Base-by-base conservation (phyloP, 2,797 vertebrate genomes). In the Eulemur albifrons region DNA sequence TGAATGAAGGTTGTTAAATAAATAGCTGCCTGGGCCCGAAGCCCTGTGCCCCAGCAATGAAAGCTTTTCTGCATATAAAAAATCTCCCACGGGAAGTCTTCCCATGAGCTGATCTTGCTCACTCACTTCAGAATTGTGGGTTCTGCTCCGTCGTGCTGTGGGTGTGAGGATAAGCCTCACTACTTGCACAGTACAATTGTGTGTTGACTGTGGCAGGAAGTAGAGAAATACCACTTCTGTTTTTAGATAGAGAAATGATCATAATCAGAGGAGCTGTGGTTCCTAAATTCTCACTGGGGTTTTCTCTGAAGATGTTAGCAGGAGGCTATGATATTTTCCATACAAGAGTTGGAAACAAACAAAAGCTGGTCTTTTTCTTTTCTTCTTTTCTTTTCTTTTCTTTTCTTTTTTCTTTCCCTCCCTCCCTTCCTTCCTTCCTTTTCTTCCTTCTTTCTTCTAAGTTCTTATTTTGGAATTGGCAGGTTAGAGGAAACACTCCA, bases 231-330 rank as follows among this genome's bases (percentile, higher is more conserved):
- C 35, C 75, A 10, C 43, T 86, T 75, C 35, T 72, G 13, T 35
- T 82, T 90, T 52, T 70, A 93, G 12, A 3, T 21, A 87, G 21
- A 79, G 95, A 4, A 18, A 2, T 89, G 43, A 88, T 80, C 94
- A 59, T 73, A 92, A 92, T 95, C 30, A 82, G 50, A 92, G 61
- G 57, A 93, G 89, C 48, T 35, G 43, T 96, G n/a, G 94, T 94
- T 95, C n/a, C 59, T 81, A 52, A 93, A 25, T 95, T 97, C 27
- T 69, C 14, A 59, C 8, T 88, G 14, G 25, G 90, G 45, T 79
- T 97, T 92, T 84, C 25, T 76, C 38, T 65, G 23, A 54, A 70
- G 35, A 80, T 57, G 11, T 70, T 79, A 25, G 23, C 1, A 82
- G 38, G 43, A 38, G 5, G 30, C 20, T 9, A 2, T 61, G 15